Evolutionary conservation across 2,888 invertebrate genomes (phyloP).

Genomic region (Orchesella flavescens): DNA sequence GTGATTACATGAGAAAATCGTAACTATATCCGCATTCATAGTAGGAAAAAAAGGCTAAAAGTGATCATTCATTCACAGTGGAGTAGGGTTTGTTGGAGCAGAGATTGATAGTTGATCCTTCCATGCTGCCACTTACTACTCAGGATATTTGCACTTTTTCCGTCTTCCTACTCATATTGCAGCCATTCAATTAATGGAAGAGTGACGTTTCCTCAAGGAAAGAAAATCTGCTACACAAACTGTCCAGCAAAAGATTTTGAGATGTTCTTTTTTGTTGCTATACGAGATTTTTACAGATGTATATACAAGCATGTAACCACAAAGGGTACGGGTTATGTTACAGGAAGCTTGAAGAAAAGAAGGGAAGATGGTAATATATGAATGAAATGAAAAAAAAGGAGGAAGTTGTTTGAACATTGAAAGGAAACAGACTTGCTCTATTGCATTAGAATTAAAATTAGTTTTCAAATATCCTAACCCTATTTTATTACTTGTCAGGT

Average conservation of each 20-base stretch:
- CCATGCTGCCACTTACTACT: not conserved
- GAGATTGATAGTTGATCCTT: conserved; percentile 25
- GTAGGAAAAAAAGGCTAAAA: too few species aligned
- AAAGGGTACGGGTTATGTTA: conserved; percentile 42
- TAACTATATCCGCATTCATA: too few species aligned
- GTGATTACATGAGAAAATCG: too few species aligned
- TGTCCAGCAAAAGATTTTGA: too few species aligned
- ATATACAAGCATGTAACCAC: not conserved
- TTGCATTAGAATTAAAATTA: not conserved
- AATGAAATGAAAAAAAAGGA: conserved; percentile 31
- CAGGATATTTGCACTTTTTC: not conserved
- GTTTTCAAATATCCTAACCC: not conserved
- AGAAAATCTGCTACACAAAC: not conserved
- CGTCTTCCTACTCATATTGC: not conserved
- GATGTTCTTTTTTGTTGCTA: too few species aligned
- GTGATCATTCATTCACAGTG: too few species aligned
- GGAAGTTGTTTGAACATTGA: conserved; percentile 40
- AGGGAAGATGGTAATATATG: conserved; percentile 21
- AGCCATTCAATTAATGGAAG: conserved; percentile 11
- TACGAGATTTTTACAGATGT: not conserved
- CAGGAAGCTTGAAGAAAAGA: conserved; percentile 50
- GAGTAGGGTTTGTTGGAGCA: not conserved
- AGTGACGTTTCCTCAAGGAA: not conserved
- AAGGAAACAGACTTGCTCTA: not conserved
- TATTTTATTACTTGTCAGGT: too few species aligned